These are phyloP conservation scores for Stenopsyche tienmushanensis DNA, from an alignment of 1,140 invertebrate genomes.

Conservation along the genomic window DNA sequence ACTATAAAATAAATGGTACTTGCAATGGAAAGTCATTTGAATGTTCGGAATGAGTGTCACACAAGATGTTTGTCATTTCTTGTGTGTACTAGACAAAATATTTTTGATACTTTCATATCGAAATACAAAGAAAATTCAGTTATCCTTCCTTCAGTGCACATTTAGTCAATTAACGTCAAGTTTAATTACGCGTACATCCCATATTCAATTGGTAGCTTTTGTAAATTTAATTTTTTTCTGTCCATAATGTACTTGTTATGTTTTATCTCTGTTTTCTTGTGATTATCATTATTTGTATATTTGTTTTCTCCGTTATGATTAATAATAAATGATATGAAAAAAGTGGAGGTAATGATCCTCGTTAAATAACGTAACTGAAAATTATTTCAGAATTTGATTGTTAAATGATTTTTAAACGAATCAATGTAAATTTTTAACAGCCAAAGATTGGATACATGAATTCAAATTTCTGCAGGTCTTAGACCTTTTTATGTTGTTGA, in stretches of 20 bases:
- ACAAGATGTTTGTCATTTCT: conserved; percentile 31
- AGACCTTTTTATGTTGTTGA: conserved; percentile 10
- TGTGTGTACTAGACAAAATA: conserved; percentile 55
- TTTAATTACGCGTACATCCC: conserved; percentile 9
- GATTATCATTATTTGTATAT: conserved; percentile 12
- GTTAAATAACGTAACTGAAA: conserved; percentile 15
- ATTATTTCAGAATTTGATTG: conserved; percentile 1
- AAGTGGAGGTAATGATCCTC: conserved; percentile 14
- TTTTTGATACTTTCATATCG: conserved; percentile 61
- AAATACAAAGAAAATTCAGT: conserved; percentile 36
- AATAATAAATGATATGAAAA: neutral
- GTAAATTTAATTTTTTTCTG: conserved; percentile 10
- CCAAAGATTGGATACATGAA: conserved; percentile 16
- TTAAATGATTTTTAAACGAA: conserved; percentile 4
- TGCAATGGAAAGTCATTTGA: conserved; percentile 23
- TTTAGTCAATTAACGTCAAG: conserved; percentile 16
- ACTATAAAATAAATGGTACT: conserved; percentile 27
- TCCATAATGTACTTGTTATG: conserved; percentile 11
- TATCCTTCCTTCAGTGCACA: conserved; percentile 28
- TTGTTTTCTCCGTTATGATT: conserved; percentile 17
- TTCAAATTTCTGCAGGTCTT: conserved; percentile 8
- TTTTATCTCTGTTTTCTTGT: conserved; percentile 16
- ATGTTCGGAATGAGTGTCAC: conserved; percentile 28
- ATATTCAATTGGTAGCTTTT: conserved; percentile 23
- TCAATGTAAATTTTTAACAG: conserved; percentile 4